Conservation (phyloP, 1,140 invertebrate genomes). For the Penaeus chinensis region DNA sequence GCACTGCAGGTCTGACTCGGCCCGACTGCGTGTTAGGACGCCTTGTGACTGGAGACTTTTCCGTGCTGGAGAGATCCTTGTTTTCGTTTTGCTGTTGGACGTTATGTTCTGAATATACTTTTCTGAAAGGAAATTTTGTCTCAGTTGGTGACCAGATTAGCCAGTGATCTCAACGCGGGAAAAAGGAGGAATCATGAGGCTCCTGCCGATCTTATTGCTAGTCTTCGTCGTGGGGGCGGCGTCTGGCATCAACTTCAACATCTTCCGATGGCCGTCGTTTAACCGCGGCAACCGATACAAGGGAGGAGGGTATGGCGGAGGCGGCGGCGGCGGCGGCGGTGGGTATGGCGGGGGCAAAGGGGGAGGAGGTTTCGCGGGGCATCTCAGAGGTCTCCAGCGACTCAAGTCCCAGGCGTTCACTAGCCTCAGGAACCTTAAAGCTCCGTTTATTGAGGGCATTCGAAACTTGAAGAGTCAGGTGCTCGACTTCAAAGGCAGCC, state of each 20-base stretch:
- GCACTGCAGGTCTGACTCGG: too few relatives aligned
- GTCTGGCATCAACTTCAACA: constrained; percentile 41
- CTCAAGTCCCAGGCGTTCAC: constrained; percentile 46
- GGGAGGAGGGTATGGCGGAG: constrained; percentile 25
- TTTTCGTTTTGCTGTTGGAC: too few relatives aligned
- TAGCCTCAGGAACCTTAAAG: constrained; percentile 44
- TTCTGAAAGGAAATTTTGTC: not conserved
- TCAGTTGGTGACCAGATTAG: not conserved
- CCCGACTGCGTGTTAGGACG: too few relatives aligned
- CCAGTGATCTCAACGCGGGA: not conserved
- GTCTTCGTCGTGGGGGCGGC: constrained; percentile 26
- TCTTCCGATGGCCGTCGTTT: constrained; percentile 53
- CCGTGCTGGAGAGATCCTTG: too few relatives aligned
- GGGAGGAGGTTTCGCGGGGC: constrained; percentile 1
- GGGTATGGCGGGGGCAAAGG: constrained; percentile 6
- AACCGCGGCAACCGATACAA: constrained; percentile 4
- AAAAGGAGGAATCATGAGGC: constrained; percentile 13
- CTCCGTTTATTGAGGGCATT: constrained; percentile 45
- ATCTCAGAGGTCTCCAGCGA: constrained; percentile 31
- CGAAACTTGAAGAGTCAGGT: constrained; percentile 48
- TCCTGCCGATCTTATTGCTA: constrained; percentile 17
- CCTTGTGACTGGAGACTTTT: too few relatives aligned
- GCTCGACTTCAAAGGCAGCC: constrained; percentile 33
- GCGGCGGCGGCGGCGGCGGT: not conserved
- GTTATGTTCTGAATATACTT: not conserved